A percentile compares a stretch with the other conserved stretches of the same genome.
These are phyloP conservation scores for Sebastes steindachneri DNA, from an alignment of 2,797 vertebrate genomes.

Conservation along the genomic window DNA sequence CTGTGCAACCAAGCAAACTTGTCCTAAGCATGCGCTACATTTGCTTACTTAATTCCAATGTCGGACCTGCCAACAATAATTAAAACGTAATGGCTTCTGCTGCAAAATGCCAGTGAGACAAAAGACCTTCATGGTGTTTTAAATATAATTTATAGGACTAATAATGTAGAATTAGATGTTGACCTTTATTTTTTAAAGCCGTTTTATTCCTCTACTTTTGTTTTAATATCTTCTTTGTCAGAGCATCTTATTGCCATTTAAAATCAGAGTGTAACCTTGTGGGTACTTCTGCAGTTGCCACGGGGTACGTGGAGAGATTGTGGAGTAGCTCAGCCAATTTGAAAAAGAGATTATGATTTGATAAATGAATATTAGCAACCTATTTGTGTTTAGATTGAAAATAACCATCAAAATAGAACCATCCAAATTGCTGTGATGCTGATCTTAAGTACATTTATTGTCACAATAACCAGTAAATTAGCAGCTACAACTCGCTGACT, in stretches of 20 bases:
- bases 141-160: not conserved
- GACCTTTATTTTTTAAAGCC: not conserved
- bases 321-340: not conserved
- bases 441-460: not conserved
- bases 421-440: not conserved
- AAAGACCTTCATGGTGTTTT: not conserved
- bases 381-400: not conserved
- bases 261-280: not conserved
- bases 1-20: not conserved
- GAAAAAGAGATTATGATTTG: not conserved
- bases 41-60: slow-evolving; percentile 4
- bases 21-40: not conserved
- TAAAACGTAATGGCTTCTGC: not conserved
- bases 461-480: not conserved
- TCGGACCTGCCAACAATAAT: not conserved
- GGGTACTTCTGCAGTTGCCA: not conserved
- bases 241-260: not conserved
- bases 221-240: not conserved
- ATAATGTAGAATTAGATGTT: not conserved
- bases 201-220: not conserved
- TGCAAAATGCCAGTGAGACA: not conserved
- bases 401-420: not conserved
- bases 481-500: not conserved
- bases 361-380: not conserved
- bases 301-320: not conserved